These are phyloP conservation scores for Anseranas semipalmata DNA, from an alignment of 2,113 vertebrate species.

Conservation along the genomic window DNA sequence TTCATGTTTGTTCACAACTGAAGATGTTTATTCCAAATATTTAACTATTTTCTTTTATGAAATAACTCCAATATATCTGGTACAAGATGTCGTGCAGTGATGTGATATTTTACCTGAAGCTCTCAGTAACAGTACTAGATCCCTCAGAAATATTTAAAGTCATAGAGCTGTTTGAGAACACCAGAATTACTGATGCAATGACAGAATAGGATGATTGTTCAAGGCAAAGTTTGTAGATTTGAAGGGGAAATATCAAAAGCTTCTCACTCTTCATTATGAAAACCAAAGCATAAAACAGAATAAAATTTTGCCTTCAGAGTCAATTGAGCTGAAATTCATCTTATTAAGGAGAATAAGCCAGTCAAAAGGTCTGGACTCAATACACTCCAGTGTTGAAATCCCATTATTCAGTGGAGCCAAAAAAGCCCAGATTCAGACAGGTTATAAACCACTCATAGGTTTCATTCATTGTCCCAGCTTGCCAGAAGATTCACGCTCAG, in stretches of 20 bases:
- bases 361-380: neutral
- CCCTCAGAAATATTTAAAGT: neutral
- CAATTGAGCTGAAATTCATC: neutral
- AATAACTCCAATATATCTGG: neutral
- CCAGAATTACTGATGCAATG: neutral
- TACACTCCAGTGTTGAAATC: neutral
- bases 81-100: neutral
- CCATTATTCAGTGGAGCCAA: neutral
- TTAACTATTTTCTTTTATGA: neutral
- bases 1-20: neutral
- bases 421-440: rapidly evolving
- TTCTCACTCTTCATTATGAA: neutral
- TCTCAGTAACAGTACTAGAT: neutral
- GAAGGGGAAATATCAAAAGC: neutral
- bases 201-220: neutral
- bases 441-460: neutral
- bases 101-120: neutral
- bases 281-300: neutral
- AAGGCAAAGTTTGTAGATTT: neutral
- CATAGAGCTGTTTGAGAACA: neutral
- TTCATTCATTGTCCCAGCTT: neutral
- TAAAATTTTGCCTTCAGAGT: neutral
- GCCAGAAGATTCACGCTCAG: neutral
- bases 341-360: neutral
- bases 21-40: neutral